These are phyloP conservation scores for Sebastes oblongus DNA, from an alignment of 2,797 vertebrate genomes.

Conservation along the genomic window DNA sequence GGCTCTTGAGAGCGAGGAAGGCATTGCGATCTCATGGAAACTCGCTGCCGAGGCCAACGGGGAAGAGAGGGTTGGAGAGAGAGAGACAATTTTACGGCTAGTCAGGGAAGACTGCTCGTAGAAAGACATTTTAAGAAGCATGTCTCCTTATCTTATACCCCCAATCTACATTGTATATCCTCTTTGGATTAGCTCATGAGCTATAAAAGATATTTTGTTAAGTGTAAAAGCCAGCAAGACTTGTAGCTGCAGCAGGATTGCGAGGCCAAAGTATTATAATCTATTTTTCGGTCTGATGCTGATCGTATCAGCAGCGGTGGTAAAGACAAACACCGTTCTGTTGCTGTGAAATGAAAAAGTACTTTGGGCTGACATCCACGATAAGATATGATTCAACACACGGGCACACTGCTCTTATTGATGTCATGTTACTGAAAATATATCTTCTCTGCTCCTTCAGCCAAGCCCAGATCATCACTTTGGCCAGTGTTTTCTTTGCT, in stretches of 20 bases:
- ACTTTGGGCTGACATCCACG: slow-evolving; percentile 36
- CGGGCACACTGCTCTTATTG: slow-evolving; percentile 44
- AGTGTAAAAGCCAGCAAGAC: neutral
- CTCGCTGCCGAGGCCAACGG: slow-evolving; percentile 49
- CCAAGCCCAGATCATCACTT: slow-evolving; percentile 55
- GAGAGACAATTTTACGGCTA: slow-evolving; percentile 52
- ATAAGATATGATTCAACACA: slow-evolving; percentile 60
- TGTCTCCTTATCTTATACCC: slow-evolving; percentile 47
- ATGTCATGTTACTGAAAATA: slow-evolving; percentile 71
- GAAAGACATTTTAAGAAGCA: slow-evolving; percentile 53
- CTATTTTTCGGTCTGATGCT: slow-evolving; percentile 4
- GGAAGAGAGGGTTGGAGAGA: slow-evolving; percentile 21
- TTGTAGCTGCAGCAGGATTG: neutral
- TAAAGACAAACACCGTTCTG: slow-evolving; percentile 28
- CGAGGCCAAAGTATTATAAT: neutral
- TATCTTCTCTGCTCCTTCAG: slow-evolving; percentile 48
- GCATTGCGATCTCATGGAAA: slow-evolving; percentile 64
- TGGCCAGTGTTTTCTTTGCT: slow-evolving; percentile 60
- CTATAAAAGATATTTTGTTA: slow-evolving; percentile 27
- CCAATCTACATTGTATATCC: slow-evolving; percentile 26
- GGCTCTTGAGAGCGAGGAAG: slow-evolving; percentile 47
- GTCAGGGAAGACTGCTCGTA: slow-evolving; percentile 37
- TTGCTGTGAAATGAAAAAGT: slow-evolving; percentile 39
- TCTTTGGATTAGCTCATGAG: slow-evolving; percentile 36
- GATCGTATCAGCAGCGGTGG: slow-evolving; percentile 26